A percentile compares a stretch with the other conserved stretches of the same genome.
Evolutionary conservation across 2,888 invertebrate genomes (phyloP).

Genomic region (Tetragonisca angustula): DNA sequence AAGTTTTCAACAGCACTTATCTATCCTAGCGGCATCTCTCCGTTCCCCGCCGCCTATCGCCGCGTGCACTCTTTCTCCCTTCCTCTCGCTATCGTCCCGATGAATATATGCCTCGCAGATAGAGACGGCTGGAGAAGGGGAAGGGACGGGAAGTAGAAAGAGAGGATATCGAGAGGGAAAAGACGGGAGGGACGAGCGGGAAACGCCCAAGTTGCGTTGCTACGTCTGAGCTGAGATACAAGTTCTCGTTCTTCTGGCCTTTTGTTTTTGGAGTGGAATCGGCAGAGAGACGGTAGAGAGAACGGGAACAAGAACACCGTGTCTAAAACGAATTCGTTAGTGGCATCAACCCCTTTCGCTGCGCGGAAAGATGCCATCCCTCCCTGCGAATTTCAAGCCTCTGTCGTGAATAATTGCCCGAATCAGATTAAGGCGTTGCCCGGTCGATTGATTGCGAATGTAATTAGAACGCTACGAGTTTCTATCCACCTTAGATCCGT

Average conservation of each 20-base stretch:
- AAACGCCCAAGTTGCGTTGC: slow-evolving; percentile 73
- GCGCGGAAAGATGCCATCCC: slow-evolving; percentile 8
- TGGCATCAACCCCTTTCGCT: slow-evolving; percentile 63
- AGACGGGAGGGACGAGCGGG: slow-evolving; percentile 21
- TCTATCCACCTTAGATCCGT: neutral
- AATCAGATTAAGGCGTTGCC: slow-evolving; percentile 65
- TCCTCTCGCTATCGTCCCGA: neutral
- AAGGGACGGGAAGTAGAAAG: slow-evolving; percentile 29
- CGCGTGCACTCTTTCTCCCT: slow-evolving; percentile 59
- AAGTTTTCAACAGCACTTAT: slow-evolving; percentile 81
- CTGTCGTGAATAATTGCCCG: slow-evolving; percentile 67
- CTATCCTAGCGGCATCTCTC: slow-evolving; percentile 72
- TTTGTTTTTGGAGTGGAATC: slow-evolving; percentile 68
- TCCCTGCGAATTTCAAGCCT: slow-evolving; percentile 58
- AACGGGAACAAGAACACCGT: slow-evolving; percentile 38
- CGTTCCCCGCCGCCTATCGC: slow-evolving; percentile 48
- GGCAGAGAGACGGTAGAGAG: slow-evolving; percentile 28
- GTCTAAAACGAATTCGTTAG: slow-evolving; percentile 72
- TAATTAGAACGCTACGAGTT: slow-evolving; percentile 38
- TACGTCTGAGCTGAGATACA: slow-evolving; percentile 63
- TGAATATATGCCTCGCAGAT: slow-evolving; percentile 75
- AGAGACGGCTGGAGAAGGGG: slow-evolving; percentile 40
- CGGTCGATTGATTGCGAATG: slow-evolving; percentile 63
- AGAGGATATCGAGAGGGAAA: slow-evolving; percentile 46
- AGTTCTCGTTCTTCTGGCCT: slow-evolving; percentile 65